Base-by-base conservation (phyloP, 2,113 vertebrate genomes). In the Arothron firmamentum region DNA sequence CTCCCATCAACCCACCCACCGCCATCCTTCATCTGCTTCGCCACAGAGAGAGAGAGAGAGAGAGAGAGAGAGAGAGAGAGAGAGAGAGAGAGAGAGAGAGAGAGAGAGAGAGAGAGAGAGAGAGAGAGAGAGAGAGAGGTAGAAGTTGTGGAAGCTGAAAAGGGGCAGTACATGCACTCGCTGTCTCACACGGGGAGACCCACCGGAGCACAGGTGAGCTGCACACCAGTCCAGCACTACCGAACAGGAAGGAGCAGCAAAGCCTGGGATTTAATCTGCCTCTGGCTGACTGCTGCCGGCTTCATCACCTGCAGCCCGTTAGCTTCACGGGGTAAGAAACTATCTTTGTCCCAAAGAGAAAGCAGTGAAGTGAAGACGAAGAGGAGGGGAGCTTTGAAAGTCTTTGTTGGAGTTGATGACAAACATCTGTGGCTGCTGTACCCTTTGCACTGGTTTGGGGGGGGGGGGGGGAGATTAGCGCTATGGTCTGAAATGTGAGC, bases 161-260 rank as follows among this genome's bases (percentile, higher is more conserved):
- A 86, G 82, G 80, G 80, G 83, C 78, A 74, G 84, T 70, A 59
- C 87, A 70, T 73, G 74, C 74, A 45, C 74, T 53, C 34, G n/a
- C 64, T 20, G 74, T 74, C 59, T 81, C 70, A 74, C 69, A 79
- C 81, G 69, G 79, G 50, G 67, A 75, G 81, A 85, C 51, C 75
- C 81, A 80, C 68, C 19, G 57, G 72, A 85, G 78, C 43, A 68
- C 88, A 90, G 89, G 89, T 90, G 85, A 90, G 87, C 75, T 55
- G 78, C 73, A 46, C 61, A 76, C 59, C n/a, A 23, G 42, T 49
- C 52, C 55, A 51, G 43, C 59, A 59, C 62, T 51, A 71, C 28
- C n/a, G 47, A 65, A 62, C 58, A 72, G 67, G 66, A 65, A 78
- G 66, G 67, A 49, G 67, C 46, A n/a, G 21, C 55, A 23, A 61